Percentiles rank a stretch among this genome's conserved stretches.
Conservation (phyloP, 1,140 invertebrate species). For the Hyles vespertilio region DNA sequence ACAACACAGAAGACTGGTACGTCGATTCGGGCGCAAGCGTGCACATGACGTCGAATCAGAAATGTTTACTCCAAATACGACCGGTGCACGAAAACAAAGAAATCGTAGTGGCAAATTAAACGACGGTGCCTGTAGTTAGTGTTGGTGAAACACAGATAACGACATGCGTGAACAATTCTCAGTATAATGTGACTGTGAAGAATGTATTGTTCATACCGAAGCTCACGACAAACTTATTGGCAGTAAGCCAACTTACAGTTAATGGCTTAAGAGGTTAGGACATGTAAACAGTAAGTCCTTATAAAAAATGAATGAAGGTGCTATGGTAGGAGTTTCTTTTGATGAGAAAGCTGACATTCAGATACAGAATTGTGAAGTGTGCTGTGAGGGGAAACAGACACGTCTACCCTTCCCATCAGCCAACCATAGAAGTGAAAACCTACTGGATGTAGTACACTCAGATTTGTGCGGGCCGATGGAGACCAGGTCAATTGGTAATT, state of each 20-base stretch:
- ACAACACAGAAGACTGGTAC: too few relatives aligned
- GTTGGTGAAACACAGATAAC: slow-evolving; percentile 10
- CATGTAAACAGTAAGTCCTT: slow-evolving; percentile 8
- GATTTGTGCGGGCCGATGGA: slow-evolving; percentile 4
- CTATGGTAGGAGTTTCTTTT: slow-evolving; percentile 18
- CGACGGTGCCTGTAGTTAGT: neutral
- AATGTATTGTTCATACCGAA: too few relatives aligned
- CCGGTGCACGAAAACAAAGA: too few relatives aligned
- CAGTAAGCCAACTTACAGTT: too few relatives aligned
- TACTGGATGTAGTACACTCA: slow-evolving; percentile 6
- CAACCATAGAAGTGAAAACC: neutral
- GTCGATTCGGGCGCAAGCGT: too few relatives aligned
- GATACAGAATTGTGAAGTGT: slow-evolving; percentile 13
- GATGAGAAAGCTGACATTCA: slow-evolving; percentile 17
- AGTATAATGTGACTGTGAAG: slow-evolving; percentile 14
- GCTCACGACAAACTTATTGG: too few relatives aligned
- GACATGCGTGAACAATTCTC: slow-evolving; percentile 16
- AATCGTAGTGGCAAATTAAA: too few relatives aligned
- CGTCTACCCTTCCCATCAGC: slow-evolving; percentile 2
- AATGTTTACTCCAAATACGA: too few relatives aligned
- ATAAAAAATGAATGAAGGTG: slow-evolving; percentile 18
- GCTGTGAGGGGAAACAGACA: slow-evolving; percentile 8
- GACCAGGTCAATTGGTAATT: neutral
- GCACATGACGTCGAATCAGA: too few relatives aligned
- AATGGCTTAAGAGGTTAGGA: neutral